Percentiles rank a stretch among this genome's conserved stretches.
Evolutionary conservation across 2,113 vertebrate genomes (phyloP).

Genomic region (Callorhinus ursinus): DNA sequence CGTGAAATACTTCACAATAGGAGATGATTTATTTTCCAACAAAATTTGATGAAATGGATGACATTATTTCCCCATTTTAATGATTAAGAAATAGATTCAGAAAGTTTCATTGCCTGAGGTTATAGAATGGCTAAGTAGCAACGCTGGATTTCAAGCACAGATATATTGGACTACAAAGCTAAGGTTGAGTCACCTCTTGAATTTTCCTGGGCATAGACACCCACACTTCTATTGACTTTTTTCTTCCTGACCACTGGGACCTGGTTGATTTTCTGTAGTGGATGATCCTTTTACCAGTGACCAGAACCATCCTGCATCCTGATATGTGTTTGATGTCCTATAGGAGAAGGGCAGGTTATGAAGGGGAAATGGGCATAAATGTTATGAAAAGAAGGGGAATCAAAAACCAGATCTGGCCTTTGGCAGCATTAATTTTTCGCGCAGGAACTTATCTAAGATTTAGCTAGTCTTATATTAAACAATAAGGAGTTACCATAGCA

Average conservation of each 20-base stretch:
- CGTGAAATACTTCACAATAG: neutral
- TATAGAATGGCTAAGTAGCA: neutral
- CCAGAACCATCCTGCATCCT: neutral
- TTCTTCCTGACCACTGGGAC: neutral
- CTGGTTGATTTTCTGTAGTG: neutral
- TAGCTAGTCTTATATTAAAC: conserved; percentile 83
- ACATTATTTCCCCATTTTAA: neutral
- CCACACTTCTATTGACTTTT: neutral
- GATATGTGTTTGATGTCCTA: neutral
- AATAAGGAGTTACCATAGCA: conserved; percentile 82
- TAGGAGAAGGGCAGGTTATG: neutral
- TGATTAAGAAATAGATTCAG: neutral
- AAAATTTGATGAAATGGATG: neutral
- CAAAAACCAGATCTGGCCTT: conserved; percentile 68
- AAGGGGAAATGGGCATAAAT: conserved; percentile 44
- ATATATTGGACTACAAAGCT: no score
- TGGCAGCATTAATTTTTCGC: conserved; percentile 78
- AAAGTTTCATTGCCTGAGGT: neutral
- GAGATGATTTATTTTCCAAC: neutral
- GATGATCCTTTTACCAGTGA: neutral
- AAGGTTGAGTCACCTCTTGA: neutral
- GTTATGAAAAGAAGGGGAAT: conserved; percentile 40
- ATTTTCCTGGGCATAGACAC: neutral
- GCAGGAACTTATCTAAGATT: conserved; percentile 79
- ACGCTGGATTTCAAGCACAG: neutral